These are phyloP conservation scores for Diceros bicornis DNA, from an alignment of 2,797 vertebrate genomes.

Conservation along the genomic window DNA sequence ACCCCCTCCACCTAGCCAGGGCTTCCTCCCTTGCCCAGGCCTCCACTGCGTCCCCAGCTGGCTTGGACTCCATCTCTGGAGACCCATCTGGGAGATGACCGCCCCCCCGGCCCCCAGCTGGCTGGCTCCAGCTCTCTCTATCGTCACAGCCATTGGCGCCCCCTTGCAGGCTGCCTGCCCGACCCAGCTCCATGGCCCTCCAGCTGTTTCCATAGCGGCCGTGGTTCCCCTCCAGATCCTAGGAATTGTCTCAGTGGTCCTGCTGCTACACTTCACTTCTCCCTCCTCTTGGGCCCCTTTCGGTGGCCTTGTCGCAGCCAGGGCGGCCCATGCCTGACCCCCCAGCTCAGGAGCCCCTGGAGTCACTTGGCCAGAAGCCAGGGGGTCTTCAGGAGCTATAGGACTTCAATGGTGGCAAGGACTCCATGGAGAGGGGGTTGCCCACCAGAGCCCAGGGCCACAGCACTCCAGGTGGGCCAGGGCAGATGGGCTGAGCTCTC, in stretches of 20 bases:
- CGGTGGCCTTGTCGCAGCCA: conserved; percentile 68
- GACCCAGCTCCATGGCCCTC: background rate
- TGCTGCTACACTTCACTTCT: conserved; percentile 80
- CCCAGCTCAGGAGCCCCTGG: background rate
- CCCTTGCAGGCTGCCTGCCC: no score
- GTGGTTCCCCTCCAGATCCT: conserved; percentile 58
- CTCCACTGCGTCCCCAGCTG: background rate
- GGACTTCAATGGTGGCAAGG: conserved; percentile 80
- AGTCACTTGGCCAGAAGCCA: background rate
- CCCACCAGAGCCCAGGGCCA: background rate
- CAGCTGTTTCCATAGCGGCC: background rate
- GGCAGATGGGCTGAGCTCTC: conserved; percentile 91
- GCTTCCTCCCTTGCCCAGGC: background rate
- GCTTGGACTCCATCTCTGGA: background rate
- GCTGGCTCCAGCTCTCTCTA: background rate
- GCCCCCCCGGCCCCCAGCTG: background rate
- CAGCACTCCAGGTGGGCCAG: accelerated
- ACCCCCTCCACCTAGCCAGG: background rate
- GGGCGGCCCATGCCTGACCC: background rate
- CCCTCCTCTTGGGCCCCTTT: background rate
- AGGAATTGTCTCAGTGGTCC: conserved; percentile 79
- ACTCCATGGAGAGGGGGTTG: conserved; percentile 76
- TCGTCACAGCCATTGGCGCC: background rate
- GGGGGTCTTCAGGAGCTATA: conserved; percentile 86
- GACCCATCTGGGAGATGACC: background rate